Base-by-base conservation (phyloP, 2,113 vertebrate genomes). In the Otocyon megalotis region DNA sequence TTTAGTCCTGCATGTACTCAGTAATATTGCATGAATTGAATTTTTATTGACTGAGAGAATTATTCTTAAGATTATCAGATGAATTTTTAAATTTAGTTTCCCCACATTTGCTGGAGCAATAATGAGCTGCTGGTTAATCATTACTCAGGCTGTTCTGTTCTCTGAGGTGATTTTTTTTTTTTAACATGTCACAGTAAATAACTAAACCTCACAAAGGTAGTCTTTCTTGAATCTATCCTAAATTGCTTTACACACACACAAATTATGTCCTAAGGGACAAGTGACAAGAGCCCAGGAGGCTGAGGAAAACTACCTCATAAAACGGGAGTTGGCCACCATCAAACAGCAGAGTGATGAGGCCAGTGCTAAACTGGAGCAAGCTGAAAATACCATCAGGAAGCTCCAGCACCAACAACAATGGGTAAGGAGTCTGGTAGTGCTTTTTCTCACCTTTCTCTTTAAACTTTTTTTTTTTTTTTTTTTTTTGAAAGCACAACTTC, bases 241-340 rank as follows among this genome's bases (percentile, higher is more conserved):
- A 98, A 98, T 97, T 98, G 98, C 98, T 98, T 98, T 98, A 98
- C 79, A 97, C 97, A 95, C 98, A 98, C 97, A 96, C 98, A 99
- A 99, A 99, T 99, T 99, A 99, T 99, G 99, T 99, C 99, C 99
- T 98, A 99, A 99, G 99, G 99, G 99, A 99, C 99, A 99, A 99
- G 99, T 99, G 99, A 99, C 99, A 98, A 99, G 99, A 98, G 99
- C 99, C 98, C 99, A 99, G 99, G 99, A 99, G 99, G 99, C 99
- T 94, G 99, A 99, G 99, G 99, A 99, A 99, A 99, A 99, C 99
- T 99, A 99, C 99, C 99, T 99, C 98, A 99, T 99, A 99, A 99
- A 99, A 99, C 99, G 99, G 99, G 99, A 99, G 99, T 99, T 99
- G 99, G 99, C 99, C 99, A 99, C 99, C 93, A 99, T 99, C 99